Percentiles rank a stretch among this genome's conserved stretches.
These are phyloP conservation scores for Drosophila tanythrix DNA, from an alignment of 2,888 invertebrate species.

Conservation along the genomic window DNA sequence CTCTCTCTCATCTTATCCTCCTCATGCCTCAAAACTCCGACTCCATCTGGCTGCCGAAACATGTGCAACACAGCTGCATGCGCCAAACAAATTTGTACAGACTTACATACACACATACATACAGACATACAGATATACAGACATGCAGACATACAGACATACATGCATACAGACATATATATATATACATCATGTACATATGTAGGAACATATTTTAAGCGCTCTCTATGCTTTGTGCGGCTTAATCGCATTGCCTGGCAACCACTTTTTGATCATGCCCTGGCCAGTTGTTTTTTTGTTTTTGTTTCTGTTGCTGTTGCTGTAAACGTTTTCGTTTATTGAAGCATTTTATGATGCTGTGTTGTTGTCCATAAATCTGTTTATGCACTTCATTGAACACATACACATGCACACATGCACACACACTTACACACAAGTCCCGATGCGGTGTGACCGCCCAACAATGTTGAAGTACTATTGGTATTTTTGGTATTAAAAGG, in stretches of 20 bases:
- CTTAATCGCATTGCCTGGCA: slow-evolving; percentile 61
- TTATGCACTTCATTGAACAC: slow-evolving; percentile 74
- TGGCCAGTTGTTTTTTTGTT: slow-evolving; percentile 50
- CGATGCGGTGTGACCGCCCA: slow-evolving; percentile 34
- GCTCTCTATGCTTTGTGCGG: slow-evolving; percentile 53
- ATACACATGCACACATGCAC: slow-evolving; percentile 19
- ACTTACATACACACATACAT: slow-evolving; percentile 10
- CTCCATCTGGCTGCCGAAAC: slow-evolving; percentile 56
- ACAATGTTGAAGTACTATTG: not conserved
- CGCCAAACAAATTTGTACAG: slow-evolving; percentile 15
- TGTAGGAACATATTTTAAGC: slow-evolving; percentile 49
- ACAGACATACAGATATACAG: slow-evolving; percentile 5
- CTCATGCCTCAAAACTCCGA: slow-evolving; percentile 4
- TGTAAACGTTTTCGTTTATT: slow-evolving; percentile 75
- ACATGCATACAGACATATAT: slow-evolving; percentile 12
- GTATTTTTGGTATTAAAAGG: slow-evolving; percentile 21
- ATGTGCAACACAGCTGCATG: slow-evolving; percentile 80
- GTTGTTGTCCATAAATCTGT: slow-evolving; percentile 72
- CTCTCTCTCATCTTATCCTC: slow-evolving; percentile 18
- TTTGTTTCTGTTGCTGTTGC: slow-evolving; percentile 41
- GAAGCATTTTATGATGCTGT: slow-evolving; percentile 75
- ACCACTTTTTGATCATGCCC: slow-evolving; percentile 65
- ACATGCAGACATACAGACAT: slow-evolving; percentile 21
- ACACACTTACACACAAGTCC: slow-evolving; percentile 6
- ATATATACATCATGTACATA: slow-evolving; percentile 2